Evolutionary conservation across 2,888 invertebrate genomes (phyloP).

Genomic region (Cecidostiba fungosa): DNA sequence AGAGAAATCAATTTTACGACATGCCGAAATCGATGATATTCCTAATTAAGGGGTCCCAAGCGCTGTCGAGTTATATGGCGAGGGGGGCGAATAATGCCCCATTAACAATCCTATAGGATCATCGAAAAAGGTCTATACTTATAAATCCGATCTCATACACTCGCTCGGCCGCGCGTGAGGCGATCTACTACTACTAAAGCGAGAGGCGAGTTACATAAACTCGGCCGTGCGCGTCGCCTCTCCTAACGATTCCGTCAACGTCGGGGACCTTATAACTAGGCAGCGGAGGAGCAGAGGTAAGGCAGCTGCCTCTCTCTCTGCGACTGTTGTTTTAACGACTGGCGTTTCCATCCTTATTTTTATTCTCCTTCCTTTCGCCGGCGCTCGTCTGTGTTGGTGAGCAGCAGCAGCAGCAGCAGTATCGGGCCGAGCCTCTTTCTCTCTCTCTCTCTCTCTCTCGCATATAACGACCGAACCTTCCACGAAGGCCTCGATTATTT

Average conservation of each 20-base stretch:
- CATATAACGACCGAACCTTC: conserved; percentile 66
- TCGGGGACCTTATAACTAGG: conserved; percentile 58
- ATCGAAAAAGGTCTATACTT: conserved; percentile 21
- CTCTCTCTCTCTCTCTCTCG: conserved; percentile 38
- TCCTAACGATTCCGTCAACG: conserved; percentile 65
- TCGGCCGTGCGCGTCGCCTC: conserved; percentile 15
- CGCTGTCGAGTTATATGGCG: too few relatives aligned
- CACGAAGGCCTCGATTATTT: conserved; percentile 76
- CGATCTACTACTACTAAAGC: background rate
- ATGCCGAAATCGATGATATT: background rate
- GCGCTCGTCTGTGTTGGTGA: conserved; percentile 63
- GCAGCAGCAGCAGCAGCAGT: conserved; percentile 35
- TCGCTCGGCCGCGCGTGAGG: too few relatives aligned
- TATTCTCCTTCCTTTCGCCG: conserved; percentile 57
- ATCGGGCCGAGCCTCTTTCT: conserved; percentile 26
- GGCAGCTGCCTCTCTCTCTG: conserved; percentile 49
- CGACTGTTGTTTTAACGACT: conserved; percentile 64
- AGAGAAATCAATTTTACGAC: background rate
- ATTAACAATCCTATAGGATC: conserved; percentile 21
- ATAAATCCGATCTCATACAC: conserved; percentile 30
- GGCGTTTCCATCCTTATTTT: conserved; percentile 61
- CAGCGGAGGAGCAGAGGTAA: conserved; percentile 9
- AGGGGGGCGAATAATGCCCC: conserved; percentile 19
- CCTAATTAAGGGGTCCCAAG: conserved; percentile 11
- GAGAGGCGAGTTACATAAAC: conserved; percentile 42